Conservation (phyloP, 2,113 vertebrate species). For the Hippocampus mohnikei region DNA sequence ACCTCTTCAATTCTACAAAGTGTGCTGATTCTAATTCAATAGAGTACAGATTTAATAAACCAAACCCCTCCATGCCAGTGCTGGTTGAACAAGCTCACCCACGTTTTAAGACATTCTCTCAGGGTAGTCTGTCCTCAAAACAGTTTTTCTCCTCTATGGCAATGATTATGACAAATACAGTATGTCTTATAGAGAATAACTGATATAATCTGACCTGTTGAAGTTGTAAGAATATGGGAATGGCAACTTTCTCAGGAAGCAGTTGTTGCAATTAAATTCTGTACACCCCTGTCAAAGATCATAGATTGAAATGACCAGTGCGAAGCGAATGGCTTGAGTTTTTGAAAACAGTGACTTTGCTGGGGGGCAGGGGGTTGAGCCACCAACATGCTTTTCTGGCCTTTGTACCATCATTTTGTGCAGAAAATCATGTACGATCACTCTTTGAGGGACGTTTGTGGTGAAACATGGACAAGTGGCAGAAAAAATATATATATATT, state of each 20-base stretch:
- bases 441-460: slow-evolving; percentile 30
- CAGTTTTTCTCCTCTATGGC: slow-evolving; percentile 64
- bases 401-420: slow-evolving; percentile 59
- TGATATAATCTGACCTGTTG: slow-evolving; percentile 40
- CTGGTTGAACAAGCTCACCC: slow-evolving; percentile 74
- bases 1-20: slow-evolving; percentile 73
- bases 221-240: slow-evolving; percentile 37
- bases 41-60: slow-evolving; percentile 79
- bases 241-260: slow-evolving; percentile 36
- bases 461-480: slow-evolving; percentile 49
- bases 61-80: slow-evolving; percentile 72
- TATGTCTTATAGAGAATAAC: slow-evolving; percentile 48
- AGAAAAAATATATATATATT: slow-evolving; percentile 60
- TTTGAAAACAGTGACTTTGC: slow-evolving; percentile 54
- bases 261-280: slow-evolving; percentile 54
- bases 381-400: slow-evolving; percentile 47
- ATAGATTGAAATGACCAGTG: slow-evolving; percentile 35
- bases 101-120: slow-evolving; percentile 76
- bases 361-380: slow-evolving; percentile 8
- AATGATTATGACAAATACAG: slow-evolving; percentile 46
- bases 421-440: slow-evolving; percentile 65
- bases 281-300: slow-evolving; percentile 53
- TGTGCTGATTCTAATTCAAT: slow-evolving; percentile 76
- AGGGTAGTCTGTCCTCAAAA: slow-evolving; percentile 77
- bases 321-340: slow-evolving; percentile 50